Evolutionary conservation across 2,113 vertebrate species (phyloP).

Genomic region (Onychostoma macrolepis): DNA sequence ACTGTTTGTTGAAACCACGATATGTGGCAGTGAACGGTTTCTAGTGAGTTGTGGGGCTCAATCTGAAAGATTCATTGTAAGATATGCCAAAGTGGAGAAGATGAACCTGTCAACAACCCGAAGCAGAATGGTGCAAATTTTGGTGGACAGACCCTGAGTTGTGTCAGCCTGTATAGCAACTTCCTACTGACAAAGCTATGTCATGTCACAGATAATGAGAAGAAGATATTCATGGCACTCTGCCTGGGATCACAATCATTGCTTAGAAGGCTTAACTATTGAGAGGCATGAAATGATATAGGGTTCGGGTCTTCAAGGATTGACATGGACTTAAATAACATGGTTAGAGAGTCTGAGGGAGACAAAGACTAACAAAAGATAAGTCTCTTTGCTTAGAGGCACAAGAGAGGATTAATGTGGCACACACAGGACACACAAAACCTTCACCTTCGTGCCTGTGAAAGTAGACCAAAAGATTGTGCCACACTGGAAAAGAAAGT

Average conservation of each 20-base stretch:
- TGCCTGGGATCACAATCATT: conserved; percentile 48
- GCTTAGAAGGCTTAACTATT: conserved; percentile 46
- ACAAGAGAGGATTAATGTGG: conserved; percentile 51
- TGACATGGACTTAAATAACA: conserved; percentile 49
- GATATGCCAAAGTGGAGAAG: conserved; percentile 33
- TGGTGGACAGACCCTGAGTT: conserved; percentile 25
- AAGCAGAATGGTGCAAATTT: conserved; percentile 39
- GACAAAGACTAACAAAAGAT: conserved; percentile 37
- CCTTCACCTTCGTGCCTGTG: conserved; percentile 36
- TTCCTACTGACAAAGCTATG: conserved; percentile 38
- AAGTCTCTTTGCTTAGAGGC: conserved; percentile 41
- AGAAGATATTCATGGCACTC: conserved; percentile 35
- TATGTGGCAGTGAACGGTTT: conserved; percentile 1
- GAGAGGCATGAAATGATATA: conserved; percentile 51
- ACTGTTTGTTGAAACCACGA: conserved; percentile 34
- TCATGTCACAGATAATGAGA: conserved; percentile 16
- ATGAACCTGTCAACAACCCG: conserved; percentile 36
- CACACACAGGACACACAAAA: conserved; percentile 30
- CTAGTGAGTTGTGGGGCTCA: conserved; percentile 22
- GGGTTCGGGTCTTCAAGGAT: conserved; percentile 35
- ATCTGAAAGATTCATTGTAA: conserved; percentile 47
- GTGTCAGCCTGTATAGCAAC: conserved; percentile 40
- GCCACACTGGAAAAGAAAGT: conserved; percentile 7
- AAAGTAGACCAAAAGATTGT: conserved; percentile 46
- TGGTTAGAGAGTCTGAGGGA: conserved; percentile 43